Evolutionary conservation across 2,113 vertebrate species (phyloP).

Genomic region (Climacteris rufus): DNA sequence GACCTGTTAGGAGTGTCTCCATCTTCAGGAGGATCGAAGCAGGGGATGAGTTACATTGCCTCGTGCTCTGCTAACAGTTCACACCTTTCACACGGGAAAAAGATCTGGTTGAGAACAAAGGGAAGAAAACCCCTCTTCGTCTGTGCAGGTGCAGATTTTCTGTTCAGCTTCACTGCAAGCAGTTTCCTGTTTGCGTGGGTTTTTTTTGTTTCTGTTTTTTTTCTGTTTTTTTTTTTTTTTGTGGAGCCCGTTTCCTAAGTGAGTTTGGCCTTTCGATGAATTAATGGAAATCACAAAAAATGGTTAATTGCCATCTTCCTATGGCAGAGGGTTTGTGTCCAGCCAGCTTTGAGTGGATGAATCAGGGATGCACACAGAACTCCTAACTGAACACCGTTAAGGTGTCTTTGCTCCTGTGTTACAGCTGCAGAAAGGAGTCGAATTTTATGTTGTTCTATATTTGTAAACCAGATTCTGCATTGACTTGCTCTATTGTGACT

Average conservation of each 20-base stretch:
- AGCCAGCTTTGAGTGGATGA: neutral
- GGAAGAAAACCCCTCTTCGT: neutral
- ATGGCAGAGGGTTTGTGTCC: neutral
- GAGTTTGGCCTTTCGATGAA: neutral
- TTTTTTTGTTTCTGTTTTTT: neutral
- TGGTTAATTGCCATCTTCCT: neutral
- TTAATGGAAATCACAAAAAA: neutral
- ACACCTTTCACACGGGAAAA: neutral
- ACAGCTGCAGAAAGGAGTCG: neutral
- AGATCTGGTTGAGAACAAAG: neutral
- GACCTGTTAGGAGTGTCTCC: neutral
- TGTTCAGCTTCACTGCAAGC: conserved; percentile 23
- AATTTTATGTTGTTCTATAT: neutral
- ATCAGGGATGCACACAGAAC: neutral
- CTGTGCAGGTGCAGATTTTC: conserved; percentile 20
- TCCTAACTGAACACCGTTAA: neutral
- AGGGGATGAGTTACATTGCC: neutral
- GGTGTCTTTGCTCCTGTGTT: neutral
- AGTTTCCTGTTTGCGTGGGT: neutral
- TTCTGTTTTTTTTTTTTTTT: neutral
- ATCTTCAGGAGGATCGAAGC: neutral
- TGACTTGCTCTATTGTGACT: neutral
- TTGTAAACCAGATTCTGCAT: neutral
- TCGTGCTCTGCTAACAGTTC: neutral
- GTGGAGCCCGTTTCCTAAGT: conserved; percentile 21